Evolutionary conservation across 1,140 invertebrate species (phyloP), one percentile per base, ranked within the genome.

Genomic region (Odontomachus brunneus): DNA sequence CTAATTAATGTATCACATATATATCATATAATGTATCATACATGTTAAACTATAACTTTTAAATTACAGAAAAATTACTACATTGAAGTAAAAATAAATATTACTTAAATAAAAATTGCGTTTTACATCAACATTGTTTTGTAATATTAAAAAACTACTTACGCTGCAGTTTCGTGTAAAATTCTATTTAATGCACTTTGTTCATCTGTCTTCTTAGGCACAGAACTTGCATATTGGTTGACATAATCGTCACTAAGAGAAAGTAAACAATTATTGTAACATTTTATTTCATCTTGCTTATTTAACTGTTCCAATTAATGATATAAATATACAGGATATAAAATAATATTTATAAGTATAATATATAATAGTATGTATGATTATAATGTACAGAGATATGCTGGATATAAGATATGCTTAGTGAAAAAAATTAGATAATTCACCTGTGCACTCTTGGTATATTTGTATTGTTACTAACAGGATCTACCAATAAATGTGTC

Each of bases 81-180:
- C n/a, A 57, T 2, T 38, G n/a, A 71, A 49, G 24, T 2, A 57
- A 66, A 48, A 17, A 63, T 72, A 67, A 22, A 48, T 11, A 33
- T 33, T 2, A 29, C 17, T 17, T 5, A 63, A 55, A 15, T 38
- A 49, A 81, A 12, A 60, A 83, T 29, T 7, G n/a, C n/a, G 5
- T 63, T 24, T 66, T 24, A 57, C 15, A 7, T 62, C 12, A 22
- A n/a, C n/a, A n/a, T n/a, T n/a, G n/a, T n/a, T n/a, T n/a, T n/a
- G n/a, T n/a, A n/a, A 19, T 55, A 49, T 12, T 57, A 60, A 84
- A 62, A 48, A 75, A 66, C 89, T 33, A 95, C 96, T 95, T 94
- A 98, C 97, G 97, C 97, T 55, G 97, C 97, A 83, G 97, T 98
- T 94, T 98, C 97, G 91, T 98, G 97, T 82, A 98, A 94, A 91